A percentile compares a stretch with the other conserved stretches of the same genome.
phyloP scores from a whole-genome alignment of 2,797 vertebrate species.

The Alca torda region DNA sequence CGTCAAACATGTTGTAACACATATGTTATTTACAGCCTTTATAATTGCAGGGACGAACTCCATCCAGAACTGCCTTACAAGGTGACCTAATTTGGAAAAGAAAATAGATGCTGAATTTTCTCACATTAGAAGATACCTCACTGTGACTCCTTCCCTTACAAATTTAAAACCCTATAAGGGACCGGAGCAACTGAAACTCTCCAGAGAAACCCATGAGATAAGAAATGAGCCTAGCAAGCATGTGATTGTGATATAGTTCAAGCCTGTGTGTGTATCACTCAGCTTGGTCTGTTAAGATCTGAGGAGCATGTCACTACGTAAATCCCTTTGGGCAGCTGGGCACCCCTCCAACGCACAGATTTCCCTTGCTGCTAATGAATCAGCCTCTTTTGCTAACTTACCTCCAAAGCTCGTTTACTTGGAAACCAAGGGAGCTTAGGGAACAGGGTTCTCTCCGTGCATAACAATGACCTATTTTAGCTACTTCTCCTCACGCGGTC shows the following conservation, averaged over 20 bases:
- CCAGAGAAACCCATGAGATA: slow-evolving; percentile 51
- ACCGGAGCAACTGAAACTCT: slow-evolving; percentile 54
- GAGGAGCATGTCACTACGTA: slow-evolving; percentile 44
- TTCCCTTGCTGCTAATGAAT: slow-evolving; percentile 71
- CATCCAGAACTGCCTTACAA: slow-evolving; percentile 41
- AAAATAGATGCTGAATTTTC: slow-evolving; percentile 42
- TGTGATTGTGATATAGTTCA: slow-evolving; percentile 59
- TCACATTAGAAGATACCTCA: slow-evolving; percentile 36
- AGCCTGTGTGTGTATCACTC: slow-evolving; percentile 28
- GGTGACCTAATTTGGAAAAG: slow-evolving; percentile 62
- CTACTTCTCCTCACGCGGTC: slow-evolving; percentile 37
- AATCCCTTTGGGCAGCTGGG: slow-evolving; percentile 66
- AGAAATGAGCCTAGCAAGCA: slow-evolving; percentile 55
- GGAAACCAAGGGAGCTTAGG: slow-evolving; percentile 65
- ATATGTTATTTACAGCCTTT: slow-evolving; percentile 34
- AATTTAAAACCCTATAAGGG: slow-evolving; percentile 9
- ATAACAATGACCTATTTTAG: slow-evolving; percentile 73
- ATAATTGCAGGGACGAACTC: neutral
- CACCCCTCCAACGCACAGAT: slow-evolving; percentile 55
- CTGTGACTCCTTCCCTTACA: slow-evolving; percentile 32
- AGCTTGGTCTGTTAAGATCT: slow-evolving; percentile 41
- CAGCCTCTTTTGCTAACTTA: slow-evolving; percentile 70
- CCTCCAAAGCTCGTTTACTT: slow-evolving; percentile 73
- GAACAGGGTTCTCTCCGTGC: slow-evolving; percentile 55
- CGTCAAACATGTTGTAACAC: slow-evolving; percentile 32